Conservation (phyloP, 2,113 vertebrate species). For the Podarcis cretensis region DNA sequence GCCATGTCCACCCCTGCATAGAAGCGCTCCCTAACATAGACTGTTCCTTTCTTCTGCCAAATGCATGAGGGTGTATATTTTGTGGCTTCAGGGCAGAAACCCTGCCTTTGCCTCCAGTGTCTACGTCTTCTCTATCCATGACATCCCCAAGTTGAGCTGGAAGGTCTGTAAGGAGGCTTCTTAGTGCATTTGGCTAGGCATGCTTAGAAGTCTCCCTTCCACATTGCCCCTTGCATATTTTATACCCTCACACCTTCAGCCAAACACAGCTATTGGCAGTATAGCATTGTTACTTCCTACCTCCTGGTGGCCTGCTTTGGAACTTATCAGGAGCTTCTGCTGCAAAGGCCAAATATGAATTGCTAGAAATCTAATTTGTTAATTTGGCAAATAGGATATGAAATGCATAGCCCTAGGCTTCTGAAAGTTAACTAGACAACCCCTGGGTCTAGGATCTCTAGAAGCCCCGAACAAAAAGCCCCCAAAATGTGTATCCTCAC, state of each 20-base stretch:
- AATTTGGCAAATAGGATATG: not conserved
- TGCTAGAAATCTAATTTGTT: not conserved
- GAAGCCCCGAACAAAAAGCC: not conserved
- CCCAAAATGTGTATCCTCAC: too few species aligned
- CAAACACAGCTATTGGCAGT: not conserved
- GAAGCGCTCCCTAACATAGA: not conserved
- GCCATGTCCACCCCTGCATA: not conserved
- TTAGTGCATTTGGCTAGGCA: too few species aligned
- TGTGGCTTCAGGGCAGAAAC: too few species aligned
- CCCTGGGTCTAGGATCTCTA: not conserved
- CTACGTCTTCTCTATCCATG: too few species aligned
- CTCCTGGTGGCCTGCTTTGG: not conserved
- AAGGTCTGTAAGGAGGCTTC: too few species aligned
- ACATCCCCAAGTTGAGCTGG: too few species aligned
- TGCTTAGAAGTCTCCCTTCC: too few species aligned
- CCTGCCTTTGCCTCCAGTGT: too few species aligned
- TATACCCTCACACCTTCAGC: too few species aligned
- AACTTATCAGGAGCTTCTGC: not conserved
- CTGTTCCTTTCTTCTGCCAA: too few species aligned
- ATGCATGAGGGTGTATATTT: too few species aligned
- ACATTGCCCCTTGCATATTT: too few species aligned
- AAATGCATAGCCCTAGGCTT: not conserved
- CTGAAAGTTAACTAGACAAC: not conserved
- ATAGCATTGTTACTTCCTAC: not conserved
- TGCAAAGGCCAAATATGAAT: not conserved